phyloP scores from a whole-genome alignment of 2,113 vertebrate genomes.

The Alectura lathami region DNA sequence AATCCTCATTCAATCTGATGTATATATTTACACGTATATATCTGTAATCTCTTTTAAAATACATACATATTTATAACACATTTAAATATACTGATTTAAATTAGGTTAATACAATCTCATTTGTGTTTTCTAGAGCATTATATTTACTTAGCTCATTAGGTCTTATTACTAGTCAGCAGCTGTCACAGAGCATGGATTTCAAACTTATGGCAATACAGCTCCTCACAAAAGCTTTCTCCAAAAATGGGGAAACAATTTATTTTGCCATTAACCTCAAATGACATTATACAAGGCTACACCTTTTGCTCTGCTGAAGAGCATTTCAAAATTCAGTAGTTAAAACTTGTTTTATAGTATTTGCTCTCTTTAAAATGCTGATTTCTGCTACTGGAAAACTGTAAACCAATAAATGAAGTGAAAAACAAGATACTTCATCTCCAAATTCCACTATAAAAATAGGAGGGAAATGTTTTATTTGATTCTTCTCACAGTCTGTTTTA shows the following conservation, averaged over 20 bases:
- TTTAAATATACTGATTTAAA: not conserved
- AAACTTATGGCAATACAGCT: conserved; percentile 64
- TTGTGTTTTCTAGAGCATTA: not conserved
- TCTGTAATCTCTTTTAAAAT: not conserved
- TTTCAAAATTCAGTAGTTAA: conserved; percentile 68
- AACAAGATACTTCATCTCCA: not conserved
- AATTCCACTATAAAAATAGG: not conserved
- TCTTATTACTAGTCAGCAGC: conserved; percentile 74
- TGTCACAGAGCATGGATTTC: conserved; percentile 72
- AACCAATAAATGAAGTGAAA: not conserved
- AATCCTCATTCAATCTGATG: conserved; percentile 3
- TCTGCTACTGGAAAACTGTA: not conserved
- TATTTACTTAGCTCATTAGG: conserved; percentile 65
- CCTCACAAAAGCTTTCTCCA: conserved; percentile 60
- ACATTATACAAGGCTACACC: conserved; percentile 51
- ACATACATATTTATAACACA: not conserved
- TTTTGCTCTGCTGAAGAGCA: conserved; percentile 49
- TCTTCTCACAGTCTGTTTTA: not conserved
- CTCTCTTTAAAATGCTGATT: conserved; percentile 23
- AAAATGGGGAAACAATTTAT: conserved; percentile 70
- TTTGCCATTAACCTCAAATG: conserved; percentile 71
- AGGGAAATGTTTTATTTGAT: not conserved
- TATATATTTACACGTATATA: not conserved
- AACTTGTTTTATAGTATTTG: conserved; percentile 37
- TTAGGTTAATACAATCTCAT: not conserved